Evolutionary conservation across 2,888 invertebrate genomes (phyloP), one percentile per base, ranked within the genome.

Genomic region (Megastigmus dorsalis): DNA sequence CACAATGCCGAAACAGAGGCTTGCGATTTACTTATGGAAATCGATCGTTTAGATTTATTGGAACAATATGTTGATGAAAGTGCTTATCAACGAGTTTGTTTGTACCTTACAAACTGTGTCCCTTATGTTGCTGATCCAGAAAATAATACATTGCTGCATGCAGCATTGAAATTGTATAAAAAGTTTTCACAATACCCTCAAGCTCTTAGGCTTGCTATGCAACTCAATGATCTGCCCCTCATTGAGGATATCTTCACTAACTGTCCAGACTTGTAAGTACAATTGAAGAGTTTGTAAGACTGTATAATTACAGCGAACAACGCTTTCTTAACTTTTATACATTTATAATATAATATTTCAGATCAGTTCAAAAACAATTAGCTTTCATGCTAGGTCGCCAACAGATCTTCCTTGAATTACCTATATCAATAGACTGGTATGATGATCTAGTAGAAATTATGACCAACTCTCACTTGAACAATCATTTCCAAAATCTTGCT

Each of bases 1-100:
- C 98, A 99, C 88, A 98, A 99, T 84, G 99, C 99, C 1, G 99
- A 99, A 89, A 96, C 98, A 0, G 99, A 99, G 89, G 99, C 98
- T 0, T 99, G 98, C 88, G 99, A 99, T 89, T 90, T 99, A 73
- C 90, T 99, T 0, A 98, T 99, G 94, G 99, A 99, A 90, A 96
- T 99, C 79, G 99, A 99, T 85, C 91, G 93, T 76, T 90, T 99
- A 55, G 95, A 96, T 83, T 89, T 98, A 59, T 89, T 99, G 20
- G 93, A 94, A 23, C 91, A 95, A 68, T 95, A 95, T 84, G 96
- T 98, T 80, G 96, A 97, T 81, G 93, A 94, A 81, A 94, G 94
- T 81, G 96, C 95, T 70, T 98, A 96, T 87, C 93, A 94, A 13
- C 90, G 98, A 80, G 97, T 99, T 48, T 99, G 98, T 85, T 91